Evolutionary conservation across 2,113 vertebrate species (phyloP), one percentile per base, ranked within the genome.

Genomic region (Seriola quinqueradiata): DNA sequence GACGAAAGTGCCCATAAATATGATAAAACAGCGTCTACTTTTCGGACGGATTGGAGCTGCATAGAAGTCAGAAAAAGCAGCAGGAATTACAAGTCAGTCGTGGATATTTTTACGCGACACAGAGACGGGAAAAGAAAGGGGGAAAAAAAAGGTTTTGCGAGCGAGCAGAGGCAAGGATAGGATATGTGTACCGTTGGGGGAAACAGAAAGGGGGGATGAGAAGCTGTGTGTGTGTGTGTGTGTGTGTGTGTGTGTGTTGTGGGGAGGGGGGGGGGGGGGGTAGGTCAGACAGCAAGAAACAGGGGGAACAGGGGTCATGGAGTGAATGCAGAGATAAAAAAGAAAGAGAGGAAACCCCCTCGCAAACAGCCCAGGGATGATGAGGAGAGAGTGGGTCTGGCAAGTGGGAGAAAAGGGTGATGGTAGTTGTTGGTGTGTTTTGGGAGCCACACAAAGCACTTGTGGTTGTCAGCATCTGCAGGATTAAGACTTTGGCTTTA

Each of bases 281-380:
- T 19, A 88, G 95, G 95, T 94, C 95, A 96, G 93, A 93, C 86
- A 87, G 91, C 92, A 92, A 95, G 94, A 94, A 95, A 91, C 90
- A 92, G 92, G 92, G 92, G 95, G 94, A 93, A 92, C 94, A 95
- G 92, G 92, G 95, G 95, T 95, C 95, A 96, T 72, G 38, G 90
- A 93, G 94, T 94, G 94, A 94, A 93, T 85, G 90, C 89, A 93
- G 87, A 94, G 94, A 94, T 92, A 95, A 93, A 94, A 93, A 86
- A 85, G 84, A 81, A 85, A 74, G 84, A 86, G 91, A 89, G 80
- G 91, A 95, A 91, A 93, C 84, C 88, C 91, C 90, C 90, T 88
- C 81, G 83, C 91, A 93, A 92, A 92, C 84, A 91, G 89, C 84
- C 82, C 36, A 84, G 86, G 87, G 89, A 90, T 84, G 87, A 86